These are phyloP conservation scores for Alloplasta piceator DNA, from an alignment of 2,888 invertebrate genomes.

Conservation along the genomic window DNA sequence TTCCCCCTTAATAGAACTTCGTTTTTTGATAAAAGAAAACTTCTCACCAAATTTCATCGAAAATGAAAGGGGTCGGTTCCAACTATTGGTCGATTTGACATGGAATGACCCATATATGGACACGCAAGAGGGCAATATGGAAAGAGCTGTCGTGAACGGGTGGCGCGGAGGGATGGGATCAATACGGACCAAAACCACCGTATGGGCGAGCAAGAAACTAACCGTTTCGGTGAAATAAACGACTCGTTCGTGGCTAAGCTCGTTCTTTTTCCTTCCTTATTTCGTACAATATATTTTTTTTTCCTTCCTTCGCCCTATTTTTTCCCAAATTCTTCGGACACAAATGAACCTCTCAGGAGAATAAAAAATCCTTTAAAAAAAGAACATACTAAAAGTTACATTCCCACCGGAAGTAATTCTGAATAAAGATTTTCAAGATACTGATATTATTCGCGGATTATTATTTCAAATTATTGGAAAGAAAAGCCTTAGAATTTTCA, in stretches of 20 bases:
- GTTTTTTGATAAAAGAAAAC: too few relatives aligned
- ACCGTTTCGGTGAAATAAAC: slow-evolving; percentile 60
- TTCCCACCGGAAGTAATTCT: too few relatives aligned
- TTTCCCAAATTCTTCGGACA: neutral
- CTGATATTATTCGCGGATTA: too few relatives aligned
- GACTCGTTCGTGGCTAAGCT: slow-evolving; percentile 25
- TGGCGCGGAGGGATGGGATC: slow-evolving; percentile 68
- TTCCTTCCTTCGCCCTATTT: slow-evolving; percentile 4
- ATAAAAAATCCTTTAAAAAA: too few relatives aligned
- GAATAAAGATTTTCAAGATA: too few relatives aligned
- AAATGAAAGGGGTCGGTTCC: too few relatives aligned
- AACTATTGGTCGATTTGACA: too few relatives aligned
- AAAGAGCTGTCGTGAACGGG: slow-evolving; percentile 48
- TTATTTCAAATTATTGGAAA: too few relatives aligned
- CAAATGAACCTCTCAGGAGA: neutral
- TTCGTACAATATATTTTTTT: neutral
- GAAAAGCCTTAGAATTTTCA: too few relatives aligned
- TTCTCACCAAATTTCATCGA: too few relatives aligned
- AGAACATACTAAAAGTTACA: too few relatives aligned
- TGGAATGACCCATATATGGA: slow-evolving; percentile 4
- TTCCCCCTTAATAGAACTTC: too few relatives aligned
- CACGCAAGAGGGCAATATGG: slow-evolving; percentile 17
- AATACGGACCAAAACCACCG: slow-evolving; percentile 66
- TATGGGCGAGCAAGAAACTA: slow-evolving; percentile 9
- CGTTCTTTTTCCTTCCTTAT: slow-evolving; percentile 13